Conservation (phyloP, 2,888 invertebrate genomes). For the Caenorhabditis panamensis region DNA sequence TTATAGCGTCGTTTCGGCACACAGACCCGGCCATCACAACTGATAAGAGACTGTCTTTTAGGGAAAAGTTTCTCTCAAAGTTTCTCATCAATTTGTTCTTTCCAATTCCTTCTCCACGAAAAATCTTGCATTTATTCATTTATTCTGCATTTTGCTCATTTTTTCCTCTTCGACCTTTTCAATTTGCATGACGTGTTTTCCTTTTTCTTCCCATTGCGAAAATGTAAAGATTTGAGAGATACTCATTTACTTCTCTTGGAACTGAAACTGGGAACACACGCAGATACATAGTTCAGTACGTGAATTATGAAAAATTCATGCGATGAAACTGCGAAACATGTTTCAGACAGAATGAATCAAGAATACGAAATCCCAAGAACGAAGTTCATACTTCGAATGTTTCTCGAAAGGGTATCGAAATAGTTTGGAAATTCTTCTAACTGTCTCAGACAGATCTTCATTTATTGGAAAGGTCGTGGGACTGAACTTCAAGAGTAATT, state of each 20-base stretch:
- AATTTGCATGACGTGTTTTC: slow-evolving; percentile 14
- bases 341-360: slow-evolving; percentile 8
- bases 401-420: too few relatives aligned
- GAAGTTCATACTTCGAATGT: neutral
- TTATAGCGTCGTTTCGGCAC: slow-evolving; percentile 44
- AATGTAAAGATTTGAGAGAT: slow-evolving; percentile 1
- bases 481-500: too few relatives aligned
- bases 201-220: neutral
- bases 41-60: slow-evolving; percentile 44
- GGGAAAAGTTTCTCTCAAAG: slow-evolving; percentile 29
- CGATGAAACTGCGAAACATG: neutral
- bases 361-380: neutral
- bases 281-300: neutral
- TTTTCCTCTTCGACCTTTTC: neutral
- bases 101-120: slow-evolving; percentile 6
- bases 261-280: slow-evolving; percentile 34
- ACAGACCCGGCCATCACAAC: slow-evolving; percentile 32
- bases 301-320: neutral
- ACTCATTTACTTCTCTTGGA: slow-evolving; percentile 9
- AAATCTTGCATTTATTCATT: slow-evolving; percentile 7
- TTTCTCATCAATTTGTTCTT: slow-evolving; percentile 12
- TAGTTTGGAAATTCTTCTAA: too few relatives aligned
- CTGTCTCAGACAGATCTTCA: too few relatives aligned
- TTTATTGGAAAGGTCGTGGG: too few relatives aligned
- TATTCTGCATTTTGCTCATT: neutral